Evolutionary conservation across 2,888 invertebrate genomes (phyloP).

Genomic region (Galeruca laticollis): DNA sequence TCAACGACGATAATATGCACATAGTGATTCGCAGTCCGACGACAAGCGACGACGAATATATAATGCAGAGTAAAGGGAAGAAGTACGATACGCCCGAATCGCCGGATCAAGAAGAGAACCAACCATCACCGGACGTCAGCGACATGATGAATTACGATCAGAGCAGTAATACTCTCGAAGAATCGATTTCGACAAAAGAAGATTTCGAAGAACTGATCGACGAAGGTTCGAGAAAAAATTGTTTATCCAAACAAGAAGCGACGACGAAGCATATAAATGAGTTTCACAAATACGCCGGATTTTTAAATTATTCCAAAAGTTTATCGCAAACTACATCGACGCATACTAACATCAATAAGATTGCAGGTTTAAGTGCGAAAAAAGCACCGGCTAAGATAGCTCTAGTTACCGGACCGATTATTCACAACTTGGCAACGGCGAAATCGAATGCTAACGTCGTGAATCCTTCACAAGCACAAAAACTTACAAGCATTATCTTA

Average conservation of each 20-base stretch:
- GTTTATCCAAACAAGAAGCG: slow-evolving; percentile 60
- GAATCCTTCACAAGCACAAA: slow-evolving; percentile 52
- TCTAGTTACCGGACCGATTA: slow-evolving; percentile 54
- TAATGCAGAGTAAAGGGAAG: slow-evolving; percentile 63
- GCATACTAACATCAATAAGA: slow-evolving; percentile 40
- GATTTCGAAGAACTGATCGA: slow-evolving; percentile 77
- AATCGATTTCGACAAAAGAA: slow-evolving; percentile 75
- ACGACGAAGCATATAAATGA: slow-evolving; percentile 61
- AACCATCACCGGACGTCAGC: slow-evolving; percentile 65
- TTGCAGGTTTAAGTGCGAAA: slow-evolving; percentile 39
- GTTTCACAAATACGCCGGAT: slow-evolving; percentile 62
- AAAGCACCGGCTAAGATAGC: slow-evolving; percentile 56
- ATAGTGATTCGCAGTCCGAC: slow-evolving; percentile 65
- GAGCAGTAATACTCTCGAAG: slow-evolving; percentile 73
- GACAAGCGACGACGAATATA: slow-evolving; percentile 65
- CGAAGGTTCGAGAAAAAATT: slow-evolving; percentile 72
- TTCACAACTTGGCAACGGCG: slow-evolving; percentile 44
- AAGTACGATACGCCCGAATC: slow-evolving; percentile 69
- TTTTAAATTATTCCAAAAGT: slow-evolving; percentile 47
- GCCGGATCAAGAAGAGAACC: slow-evolving; percentile 69
- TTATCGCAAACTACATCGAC: slow-evolving; percentile 48
- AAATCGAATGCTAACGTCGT: slow-evolving; percentile 51
- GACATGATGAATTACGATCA: slow-evolving; percentile 69
- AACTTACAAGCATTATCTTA: slow-evolving; percentile 61
- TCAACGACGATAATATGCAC: slow-evolving; percentile 55